A percentile compares a stretch with the other conserved stretches of the same genome.
Evolutionary conservation across 2,888 invertebrate genomes (phyloP).

Genomic region (Euphydryas editha): DNA sequence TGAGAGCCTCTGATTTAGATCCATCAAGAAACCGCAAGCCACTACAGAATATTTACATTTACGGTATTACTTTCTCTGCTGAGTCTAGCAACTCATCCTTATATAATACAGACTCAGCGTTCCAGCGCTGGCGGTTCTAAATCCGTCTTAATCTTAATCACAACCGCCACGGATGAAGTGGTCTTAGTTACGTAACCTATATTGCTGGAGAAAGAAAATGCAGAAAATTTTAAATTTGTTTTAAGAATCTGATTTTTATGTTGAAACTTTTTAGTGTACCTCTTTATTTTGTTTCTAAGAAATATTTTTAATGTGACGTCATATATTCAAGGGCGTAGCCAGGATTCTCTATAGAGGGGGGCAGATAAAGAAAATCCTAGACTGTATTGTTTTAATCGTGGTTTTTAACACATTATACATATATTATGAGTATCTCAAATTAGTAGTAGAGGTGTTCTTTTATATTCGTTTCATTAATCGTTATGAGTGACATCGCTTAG

Average conservation of each 20-base stretch:
- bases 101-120: background rate
- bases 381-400: no score
- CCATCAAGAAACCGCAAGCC: background rate
- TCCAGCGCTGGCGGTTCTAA: background rate
- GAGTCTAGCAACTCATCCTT: no score
- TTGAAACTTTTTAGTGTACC: no score
- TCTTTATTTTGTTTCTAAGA: background rate
- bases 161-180: slow-evolving; percentile 4
- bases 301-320: no score
- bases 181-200: slow-evolving; percentile 1
- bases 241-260: background rate
- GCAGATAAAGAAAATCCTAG: no score
- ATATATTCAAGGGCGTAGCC: no score
- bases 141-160: slow-evolving; percentile 9
- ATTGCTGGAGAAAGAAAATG: background rate
- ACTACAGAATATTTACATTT: background rate
- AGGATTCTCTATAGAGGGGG: no score
- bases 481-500: no score
- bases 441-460: no score
- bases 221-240: background rate
- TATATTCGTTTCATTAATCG: background rate
- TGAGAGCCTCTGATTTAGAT: background rate
- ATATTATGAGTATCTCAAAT: no score
- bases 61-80: background rate
- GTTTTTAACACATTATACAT: no score